These are phyloP conservation scores for Centropyge bicolor DNA, from an alignment of 2,797 vertebrate genomes.

Conservation along the genomic window DNA sequence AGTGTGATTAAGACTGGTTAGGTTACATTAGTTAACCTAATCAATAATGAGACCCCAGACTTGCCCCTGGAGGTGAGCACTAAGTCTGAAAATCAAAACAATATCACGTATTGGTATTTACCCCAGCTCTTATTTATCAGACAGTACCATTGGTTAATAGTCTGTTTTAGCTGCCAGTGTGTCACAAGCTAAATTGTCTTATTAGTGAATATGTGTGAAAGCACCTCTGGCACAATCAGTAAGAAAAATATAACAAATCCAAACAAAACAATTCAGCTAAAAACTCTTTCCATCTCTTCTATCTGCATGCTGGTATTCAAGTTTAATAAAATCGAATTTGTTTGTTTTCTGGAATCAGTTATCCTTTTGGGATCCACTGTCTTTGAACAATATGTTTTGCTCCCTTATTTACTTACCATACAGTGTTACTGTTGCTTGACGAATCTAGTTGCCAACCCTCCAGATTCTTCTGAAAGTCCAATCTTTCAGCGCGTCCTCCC, in stretches of 20 bases:
- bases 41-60: not conserved
- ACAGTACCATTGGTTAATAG: not conserved
- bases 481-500: no score
- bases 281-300: not conserved
- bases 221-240: not conserved
- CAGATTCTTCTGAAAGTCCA: no score
- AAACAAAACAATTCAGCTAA: not conserved
- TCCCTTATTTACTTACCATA: not conserved
- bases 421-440: no score
- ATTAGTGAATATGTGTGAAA: not conserved
- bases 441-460: no score
- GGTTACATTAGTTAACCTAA: not conserved
- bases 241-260: not conserved
- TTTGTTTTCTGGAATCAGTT: not conserved
- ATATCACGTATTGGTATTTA: not conserved
- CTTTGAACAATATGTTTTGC: not conserved
- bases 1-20: not conserved
- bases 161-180: not conserved
- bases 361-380: not conserved
- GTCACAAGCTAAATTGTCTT: not conserved
- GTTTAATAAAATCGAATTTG: not conserved
- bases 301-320: not conserved
- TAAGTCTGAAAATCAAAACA: not conserved
- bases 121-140: not conserved
- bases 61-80: not conserved